Evolutionary conservation across 2,888 invertebrate species (phyloP), one percentile per base, ranked within the genome.

Genomic region (Agrochola lychnidis): DNA sequence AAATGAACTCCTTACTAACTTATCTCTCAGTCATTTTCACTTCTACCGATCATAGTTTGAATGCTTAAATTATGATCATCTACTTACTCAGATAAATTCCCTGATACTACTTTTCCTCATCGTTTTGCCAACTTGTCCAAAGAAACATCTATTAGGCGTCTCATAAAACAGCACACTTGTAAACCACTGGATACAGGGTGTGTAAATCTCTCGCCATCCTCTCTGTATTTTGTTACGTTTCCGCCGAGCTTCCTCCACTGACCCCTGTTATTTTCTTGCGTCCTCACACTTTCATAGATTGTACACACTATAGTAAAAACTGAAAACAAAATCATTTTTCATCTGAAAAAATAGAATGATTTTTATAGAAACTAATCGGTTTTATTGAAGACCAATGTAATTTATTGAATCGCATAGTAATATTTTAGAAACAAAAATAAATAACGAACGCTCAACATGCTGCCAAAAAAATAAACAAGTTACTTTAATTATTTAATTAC

Each of bases 141-240:
- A 79, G 78, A 67, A 76, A 79, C 80, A 83, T 81, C 74, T 81
- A 83, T 84, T 87, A 82, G 76, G 78, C 70, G 78, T 76, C 82
- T 76, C 84, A 83, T 85, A 85, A 89, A 84, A 84, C 83, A 85
- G 74, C 73, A 81, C 76, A 84, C 80, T 88, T 80, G 80, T 86
- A 84, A 83, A 85, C 83, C 83, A 70, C 75, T 83, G 75, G 66
- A 86, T 85, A 88, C 87, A 88, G 90, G 88, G 86, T 89, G 89
- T 87, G 84, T 89, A 90, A 91, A 90, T 91, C 89, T 86, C 85
- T 77, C 83, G 82, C 87, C 86, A 83, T 88, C 86, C 89, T 89
- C 87, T 76, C 85, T 89, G 70, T 86, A 87, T 88, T 88, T 88
- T 85, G 87, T 86, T 83, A 84, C 82, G 88, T 89, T 91, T 92